phyloP scores from a whole-genome alignment of 53 echinoderm and acorn worm genomes.

The Paracentrotus lividus region DNA sequence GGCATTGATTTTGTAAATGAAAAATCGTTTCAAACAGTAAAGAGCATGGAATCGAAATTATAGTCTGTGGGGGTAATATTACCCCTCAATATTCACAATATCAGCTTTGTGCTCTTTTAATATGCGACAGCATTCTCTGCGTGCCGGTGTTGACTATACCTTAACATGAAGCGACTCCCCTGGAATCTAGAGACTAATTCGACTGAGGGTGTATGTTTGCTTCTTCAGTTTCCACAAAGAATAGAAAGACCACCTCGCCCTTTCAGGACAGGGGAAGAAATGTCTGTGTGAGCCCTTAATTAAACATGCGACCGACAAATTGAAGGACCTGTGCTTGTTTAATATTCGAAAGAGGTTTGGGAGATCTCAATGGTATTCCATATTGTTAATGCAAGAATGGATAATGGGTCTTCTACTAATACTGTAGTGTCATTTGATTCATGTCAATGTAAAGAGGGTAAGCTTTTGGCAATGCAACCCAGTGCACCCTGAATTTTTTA shows the following conservation, averaged over 20 bases:
- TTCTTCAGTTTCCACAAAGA: conserved; percentile 33
- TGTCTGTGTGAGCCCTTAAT: conserved; percentile 28
- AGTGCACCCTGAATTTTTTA: not conserved
- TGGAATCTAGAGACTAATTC: not conserved
- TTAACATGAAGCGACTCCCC: not conserved
- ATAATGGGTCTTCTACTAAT: not conserved
- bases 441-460: conserved; percentile 9
- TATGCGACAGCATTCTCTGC: no score
- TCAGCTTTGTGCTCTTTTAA: not conserved
- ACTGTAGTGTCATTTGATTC: not conserved
- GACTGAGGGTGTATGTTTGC: conserved; percentile 38
- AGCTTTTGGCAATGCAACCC: not conserved
- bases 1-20: not conserved
- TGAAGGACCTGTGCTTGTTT: conserved; percentile 25
- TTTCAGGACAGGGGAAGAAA: conserved; percentile 2
- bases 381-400: not conserved
- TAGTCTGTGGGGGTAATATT: not conserved
- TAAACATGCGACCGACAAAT: conserved; percentile 43
- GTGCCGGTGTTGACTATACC: no score
- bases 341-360: not conserved
- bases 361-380: not conserved
- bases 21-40: not conserved
- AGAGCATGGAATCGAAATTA: not conserved
- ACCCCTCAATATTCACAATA: not conserved
- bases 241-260: not conserved